phyloP scores from a whole-genome alignment of 2,113 vertebrate genomes.

The Neomonachus schauinslandi region DNA sequence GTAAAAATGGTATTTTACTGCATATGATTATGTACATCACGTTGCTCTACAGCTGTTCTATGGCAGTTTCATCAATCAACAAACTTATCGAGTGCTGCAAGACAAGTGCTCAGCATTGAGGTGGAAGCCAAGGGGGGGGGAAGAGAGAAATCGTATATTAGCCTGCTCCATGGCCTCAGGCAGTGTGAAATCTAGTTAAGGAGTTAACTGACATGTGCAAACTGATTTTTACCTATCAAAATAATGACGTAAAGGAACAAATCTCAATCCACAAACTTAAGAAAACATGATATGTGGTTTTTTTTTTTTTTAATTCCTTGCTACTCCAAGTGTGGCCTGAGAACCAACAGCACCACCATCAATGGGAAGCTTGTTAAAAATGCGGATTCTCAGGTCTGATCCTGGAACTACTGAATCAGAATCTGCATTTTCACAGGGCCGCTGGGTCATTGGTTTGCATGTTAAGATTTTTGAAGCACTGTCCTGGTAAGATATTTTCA shows the following conservation, averaged over 20 bases:
- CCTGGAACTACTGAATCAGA: not conserved
- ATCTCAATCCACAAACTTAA: not conserved
- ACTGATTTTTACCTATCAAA: conserved; percentile 21
- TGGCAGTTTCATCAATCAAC: conserved; percentile 19
- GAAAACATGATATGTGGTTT: not conserved
- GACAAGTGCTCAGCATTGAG: not conserved
- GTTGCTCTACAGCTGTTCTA: not conserved
- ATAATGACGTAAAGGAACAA: not conserved
- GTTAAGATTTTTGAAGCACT: not conserved
- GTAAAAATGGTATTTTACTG: conserved; percentile 50
- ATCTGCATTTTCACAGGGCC: not conserved
- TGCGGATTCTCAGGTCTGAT: not conserved
- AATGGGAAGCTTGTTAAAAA: not conserved
- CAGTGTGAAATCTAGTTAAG: conserved; percentile 25
- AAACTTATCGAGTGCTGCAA: not conserved
- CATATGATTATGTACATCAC: not conserved
- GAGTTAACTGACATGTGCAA: not conserved
- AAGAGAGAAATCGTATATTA: not conserved
- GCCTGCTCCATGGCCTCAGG: conserved; percentile 12
- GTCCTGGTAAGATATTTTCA: not conserved
- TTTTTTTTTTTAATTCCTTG: conserved; percentile 3
- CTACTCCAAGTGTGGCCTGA: not conserved
- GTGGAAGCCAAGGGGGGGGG: not conserved
- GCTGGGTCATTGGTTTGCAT: not conserved
- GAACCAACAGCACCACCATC: not conserved